These are phyloP conservation scores for Autographa gamma DNA, from an alignment of 2,888 invertebrate species.

Conservation along the genomic window DNA sequence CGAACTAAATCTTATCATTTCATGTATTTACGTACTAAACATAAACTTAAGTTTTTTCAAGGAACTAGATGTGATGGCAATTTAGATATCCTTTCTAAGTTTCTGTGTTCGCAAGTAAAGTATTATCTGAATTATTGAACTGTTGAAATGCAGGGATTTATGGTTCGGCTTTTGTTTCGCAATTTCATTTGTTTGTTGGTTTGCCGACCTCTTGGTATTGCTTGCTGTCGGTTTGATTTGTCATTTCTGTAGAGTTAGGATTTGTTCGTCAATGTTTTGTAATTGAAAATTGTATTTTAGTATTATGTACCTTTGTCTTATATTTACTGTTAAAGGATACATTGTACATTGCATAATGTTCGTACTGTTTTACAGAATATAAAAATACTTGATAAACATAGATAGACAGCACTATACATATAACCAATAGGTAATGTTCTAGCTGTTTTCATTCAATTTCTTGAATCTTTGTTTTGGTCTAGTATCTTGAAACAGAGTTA, in stretches of 20 bases:
- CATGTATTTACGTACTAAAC: constrained; percentile 23
- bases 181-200: constrained; percentile 35
- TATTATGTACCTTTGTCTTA: too few relatives aligned
- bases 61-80: constrained; percentile 35
- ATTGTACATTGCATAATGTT: too few relatives aligned
- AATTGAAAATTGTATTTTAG: constrained; percentile 6
- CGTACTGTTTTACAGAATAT: neutral
- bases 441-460: too few relatives aligned
- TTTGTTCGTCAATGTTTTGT: constrained; percentile 21
- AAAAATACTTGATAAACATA: too few relatives aligned
- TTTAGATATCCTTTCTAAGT: constrained; percentile 48
- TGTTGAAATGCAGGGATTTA: constrained; percentile 49
- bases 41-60: constrained; percentile 32
- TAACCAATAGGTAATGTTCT: too few relatives aligned
- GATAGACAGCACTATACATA: too few relatives aligned
- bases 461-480: too few relatives aligned
- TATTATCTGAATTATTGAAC: constrained; percentile 44
- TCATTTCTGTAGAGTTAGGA: constrained; percentile 31
- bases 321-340: too few relatives aligned
- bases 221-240: constrained; percentile 38
- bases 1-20: constrained; percentile 38
- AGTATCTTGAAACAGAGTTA: too few relatives aligned
- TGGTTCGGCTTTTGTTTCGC: constrained; percentile 49
- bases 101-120: constrained; percentile 30
- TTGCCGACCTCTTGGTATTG: constrained; percentile 37